phyloP scores from a whole-genome alignment of 2,797 vertebrate genomes.

The Alauda arvensis region DNA sequence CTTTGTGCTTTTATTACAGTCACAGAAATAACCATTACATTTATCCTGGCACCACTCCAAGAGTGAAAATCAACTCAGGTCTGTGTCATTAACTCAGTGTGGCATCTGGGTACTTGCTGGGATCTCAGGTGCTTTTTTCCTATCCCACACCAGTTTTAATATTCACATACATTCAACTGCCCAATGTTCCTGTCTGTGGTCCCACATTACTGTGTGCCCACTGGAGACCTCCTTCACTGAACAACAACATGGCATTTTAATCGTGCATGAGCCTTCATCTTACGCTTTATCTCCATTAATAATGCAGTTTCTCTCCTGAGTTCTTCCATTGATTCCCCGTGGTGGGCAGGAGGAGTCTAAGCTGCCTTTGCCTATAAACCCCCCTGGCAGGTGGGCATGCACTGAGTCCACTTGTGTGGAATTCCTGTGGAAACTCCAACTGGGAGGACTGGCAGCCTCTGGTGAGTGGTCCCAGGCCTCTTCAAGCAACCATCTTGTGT shows the following conservation, averaged over 20 bases:
- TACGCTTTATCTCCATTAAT: neutral
- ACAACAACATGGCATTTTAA: neutral
- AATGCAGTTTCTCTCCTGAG: neutral
- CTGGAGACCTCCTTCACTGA: neutral
- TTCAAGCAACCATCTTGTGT: fast-evolving
- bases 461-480: fast-evolving
- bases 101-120: neutral
- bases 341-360: neutral
- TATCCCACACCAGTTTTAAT: neutral
- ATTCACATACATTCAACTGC: neutral
- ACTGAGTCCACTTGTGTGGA: fast-evolving
- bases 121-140: neutral
- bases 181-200: neutral
- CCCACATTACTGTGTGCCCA: no score
- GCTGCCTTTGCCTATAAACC: neutral
- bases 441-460: neutral
- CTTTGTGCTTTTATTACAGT: neutral
- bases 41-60: neutral
- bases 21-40: neutral
- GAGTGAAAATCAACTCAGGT: neutral
- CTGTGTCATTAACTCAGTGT: neutral
- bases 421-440: neutral
- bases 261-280: neutral
- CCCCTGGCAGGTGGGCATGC: fast-evolving
- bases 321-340: neutral